Evolutionary conservation across 1,140 invertebrate species (phyloP), one percentile per base, ranked within the genome.

Genomic region (Formica exsecta): DNA sequence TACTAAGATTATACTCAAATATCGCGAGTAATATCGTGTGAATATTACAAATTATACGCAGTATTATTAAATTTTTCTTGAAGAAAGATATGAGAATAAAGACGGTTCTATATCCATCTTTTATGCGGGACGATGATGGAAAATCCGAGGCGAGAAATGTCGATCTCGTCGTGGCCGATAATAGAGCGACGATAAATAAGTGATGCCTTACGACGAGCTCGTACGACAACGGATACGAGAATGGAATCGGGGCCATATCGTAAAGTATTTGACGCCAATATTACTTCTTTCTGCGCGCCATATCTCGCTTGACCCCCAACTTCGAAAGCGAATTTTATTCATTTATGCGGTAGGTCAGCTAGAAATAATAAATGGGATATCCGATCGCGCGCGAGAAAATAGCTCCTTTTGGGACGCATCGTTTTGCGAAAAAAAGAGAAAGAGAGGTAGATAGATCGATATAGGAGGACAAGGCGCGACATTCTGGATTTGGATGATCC

Each of bases 321-420:
- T 74, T 22, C 68, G 57, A 74, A 64, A 61, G 66, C 64, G 80
- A 74, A 29, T 62, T 74, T 84, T 84, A 84, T 62, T 74, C 70
- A 84, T 74, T 84, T 84, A 74, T 84, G 41, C 66, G 80, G n/a
- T 36, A 62, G 80, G 70, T 84, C 80, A 84, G 57, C n/a, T 25
- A 74, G 80, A 84, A 84, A 84, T 84, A 84, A 84, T 83, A 83
- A 74, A 83, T 74, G 80, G 68, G n/a, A 68, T 62, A 71, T 83
- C 68, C 25, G 57, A 84, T 84, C 70, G 80, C 44, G 70, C 65
- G 44, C 54, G 57, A 59, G 32, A 70, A 38, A 81, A 44, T 32
- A 13, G 48, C 51, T 22, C 41, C 65, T 41, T 71, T 81, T 62
- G 38, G 38, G 57, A 32, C 32, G 19, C 57, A 25, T 38, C 81